A percentile compares a stretch with the other conserved stretches of the same genome.
These are phyloP conservation scores for Andrena bucephala DNA, from an alignment of 2,888 invertebrate genomes.

Conservation along the genomic window DNA sequence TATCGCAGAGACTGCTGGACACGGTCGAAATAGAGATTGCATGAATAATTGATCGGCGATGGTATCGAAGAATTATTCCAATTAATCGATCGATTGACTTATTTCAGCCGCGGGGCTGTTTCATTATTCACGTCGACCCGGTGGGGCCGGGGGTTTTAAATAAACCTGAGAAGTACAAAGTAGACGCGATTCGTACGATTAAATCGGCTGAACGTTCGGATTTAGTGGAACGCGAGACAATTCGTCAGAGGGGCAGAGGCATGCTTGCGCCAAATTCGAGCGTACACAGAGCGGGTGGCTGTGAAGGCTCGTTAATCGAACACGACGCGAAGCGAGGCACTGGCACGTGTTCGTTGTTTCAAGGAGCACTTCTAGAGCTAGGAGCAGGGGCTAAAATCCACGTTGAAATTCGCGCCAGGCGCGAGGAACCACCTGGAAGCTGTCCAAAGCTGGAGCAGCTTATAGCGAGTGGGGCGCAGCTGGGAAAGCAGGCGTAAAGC, in stretches of 20 bases:
- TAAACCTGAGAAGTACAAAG: constrained; percentile 19
- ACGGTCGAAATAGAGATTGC: not conserved
- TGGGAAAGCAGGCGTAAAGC: constrained; percentile 64
- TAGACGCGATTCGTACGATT: not conserved
- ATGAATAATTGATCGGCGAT: constrained; percentile 34
- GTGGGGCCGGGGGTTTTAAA: not conserved
- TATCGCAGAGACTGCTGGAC: not conserved
- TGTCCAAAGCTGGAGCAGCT: constrained; percentile 63
- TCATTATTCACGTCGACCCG: not conserved
- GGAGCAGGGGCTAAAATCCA: constrained; percentile 38
- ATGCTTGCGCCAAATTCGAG: constrained; percentile 18
- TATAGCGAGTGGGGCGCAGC: constrained; percentile 38
- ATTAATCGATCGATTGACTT: constrained; percentile 32
- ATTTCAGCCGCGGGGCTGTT: not conserved
- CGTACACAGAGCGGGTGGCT: not conserved
- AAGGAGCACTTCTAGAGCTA: constrained; percentile 52
- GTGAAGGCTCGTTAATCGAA: constrained; percentile 56
- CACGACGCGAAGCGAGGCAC: constrained; percentile 1
- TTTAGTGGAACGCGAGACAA: not conserved
- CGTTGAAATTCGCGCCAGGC: constrained; percentile 62
- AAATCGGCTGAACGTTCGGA: constrained; percentile 7
- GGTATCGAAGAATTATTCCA: constrained; percentile 3
- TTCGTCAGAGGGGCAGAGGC: not conserved
- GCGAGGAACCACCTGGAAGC: constrained; percentile 62
- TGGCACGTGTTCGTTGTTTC: constrained; percentile 58